Evolutionary conservation across 1,140 invertebrate species (phyloP).

Genomic region (Scaptomyza graminum): DNA sequence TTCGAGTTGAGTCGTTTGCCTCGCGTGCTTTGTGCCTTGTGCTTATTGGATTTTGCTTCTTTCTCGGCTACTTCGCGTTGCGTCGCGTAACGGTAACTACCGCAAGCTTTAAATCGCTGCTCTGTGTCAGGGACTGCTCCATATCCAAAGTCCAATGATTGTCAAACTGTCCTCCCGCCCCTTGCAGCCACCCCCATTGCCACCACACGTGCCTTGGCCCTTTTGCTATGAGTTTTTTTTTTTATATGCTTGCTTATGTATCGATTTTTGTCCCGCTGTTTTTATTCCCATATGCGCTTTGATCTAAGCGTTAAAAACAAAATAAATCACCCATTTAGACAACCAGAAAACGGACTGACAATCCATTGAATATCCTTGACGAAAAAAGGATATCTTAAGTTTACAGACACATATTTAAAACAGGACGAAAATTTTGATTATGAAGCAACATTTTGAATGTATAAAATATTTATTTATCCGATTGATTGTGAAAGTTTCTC

Average conservation of each 20-base stretch:
- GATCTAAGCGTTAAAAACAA: conserved; percentile 62
- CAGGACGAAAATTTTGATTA: too few species aligned
- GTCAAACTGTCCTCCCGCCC: background rate
- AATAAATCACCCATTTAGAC: conserved; percentile 43
- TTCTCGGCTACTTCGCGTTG: conserved; percentile 23
- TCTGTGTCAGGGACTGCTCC: conserved; percentile 57
- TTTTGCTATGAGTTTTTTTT: conserved; percentile 31
- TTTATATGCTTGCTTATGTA: conserved; percentile 48
- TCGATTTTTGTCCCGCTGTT: conserved; percentile 68
- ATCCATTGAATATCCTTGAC: conserved; percentile 34
- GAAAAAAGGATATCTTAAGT: too few species aligned
- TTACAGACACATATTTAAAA: too few species aligned
- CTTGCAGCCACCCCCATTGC: background rate
- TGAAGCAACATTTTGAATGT: too few species aligned
- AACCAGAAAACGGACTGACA: conserved; percentile 46
- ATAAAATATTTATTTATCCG: too few species aligned
- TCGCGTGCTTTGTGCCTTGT: conserved; percentile 56
- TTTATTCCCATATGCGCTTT: conserved; percentile 57
- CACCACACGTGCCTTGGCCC: conserved; percentile 12
- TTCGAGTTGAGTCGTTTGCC: conserved; percentile 45
- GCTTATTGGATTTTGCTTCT: conserved; percentile 65
- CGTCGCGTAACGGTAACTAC: conserved; percentile 48
- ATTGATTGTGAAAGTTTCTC: too few species aligned
- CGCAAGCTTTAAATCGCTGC: conserved; percentile 50
- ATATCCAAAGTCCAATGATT: conserved; percentile 45